Percentiles rank a stretch among this genome's conserved stretches.
phyloP scores from a whole-genome alignment of 2,888 invertebrate species.

The Branchellion lobata region DNA sequence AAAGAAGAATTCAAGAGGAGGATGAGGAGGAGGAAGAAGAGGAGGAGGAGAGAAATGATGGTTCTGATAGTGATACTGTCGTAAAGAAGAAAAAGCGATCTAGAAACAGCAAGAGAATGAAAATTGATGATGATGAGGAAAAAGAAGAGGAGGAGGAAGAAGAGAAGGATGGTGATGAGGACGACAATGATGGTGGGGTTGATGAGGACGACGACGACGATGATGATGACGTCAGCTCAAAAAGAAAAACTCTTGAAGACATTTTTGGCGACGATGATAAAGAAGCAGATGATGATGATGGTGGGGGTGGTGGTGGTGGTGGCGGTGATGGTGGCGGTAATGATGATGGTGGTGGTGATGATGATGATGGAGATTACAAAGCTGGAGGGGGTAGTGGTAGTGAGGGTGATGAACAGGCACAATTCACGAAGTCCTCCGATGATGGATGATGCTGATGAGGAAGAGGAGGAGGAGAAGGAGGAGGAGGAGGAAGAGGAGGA shows the following conservation, averaged over 20 bases:
- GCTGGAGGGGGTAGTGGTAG: not conserved
- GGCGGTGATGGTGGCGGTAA: too few relatives aligned
- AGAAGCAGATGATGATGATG: not conserved
- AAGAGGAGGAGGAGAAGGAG: too few relatives aligned
- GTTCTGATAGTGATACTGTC: not conserved
- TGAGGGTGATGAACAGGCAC: too few relatives aligned
- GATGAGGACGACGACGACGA: too few relatives aligned
- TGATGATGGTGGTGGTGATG: not conserved
- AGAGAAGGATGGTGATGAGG: not conserved
- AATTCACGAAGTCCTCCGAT: too few relatives aligned
- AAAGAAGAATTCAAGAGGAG: not conserved
- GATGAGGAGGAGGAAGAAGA: not conserved
- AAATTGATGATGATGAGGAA: slow-evolving; percentile 32
- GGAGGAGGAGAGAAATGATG: slow-evolving; percentile 1
- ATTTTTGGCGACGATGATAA: slow-evolving; percentile 33
- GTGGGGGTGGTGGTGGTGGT: not conserved
- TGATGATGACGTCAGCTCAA: too few relatives aligned
- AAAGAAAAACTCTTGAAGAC: too few relatives aligned
- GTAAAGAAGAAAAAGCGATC: not conserved
- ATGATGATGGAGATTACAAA: not conserved
- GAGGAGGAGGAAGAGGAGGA: too few relatives aligned
- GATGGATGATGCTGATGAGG: too few relatives aligned
- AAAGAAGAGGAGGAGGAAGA: not conserved
- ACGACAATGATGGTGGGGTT: not conserved
- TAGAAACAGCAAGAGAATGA: not conserved